A percentile compares a stretch with the other conserved stretches of the same genome.
phyloP scores from a whole-genome alignment of 2,888 invertebrate genomes.

The Scaptomyza polygonia region DNA sequence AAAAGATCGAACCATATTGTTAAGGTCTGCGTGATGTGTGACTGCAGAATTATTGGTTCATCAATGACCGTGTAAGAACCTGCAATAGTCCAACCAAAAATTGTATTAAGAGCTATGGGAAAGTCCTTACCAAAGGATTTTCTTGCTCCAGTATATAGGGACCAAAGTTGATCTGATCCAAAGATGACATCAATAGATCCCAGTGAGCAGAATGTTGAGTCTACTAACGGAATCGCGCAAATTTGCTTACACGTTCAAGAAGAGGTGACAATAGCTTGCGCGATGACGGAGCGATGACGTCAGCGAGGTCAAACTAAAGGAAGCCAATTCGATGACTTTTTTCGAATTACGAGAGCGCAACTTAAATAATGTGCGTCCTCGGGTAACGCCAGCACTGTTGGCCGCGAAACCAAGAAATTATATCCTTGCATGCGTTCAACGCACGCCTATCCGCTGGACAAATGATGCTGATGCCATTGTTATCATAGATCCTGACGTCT shows the following conservation, averaged over 20 bases:
- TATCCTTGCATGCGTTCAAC: not conserved
- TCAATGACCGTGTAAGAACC: not conserved
- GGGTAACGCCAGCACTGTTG: conserved; percentile 1
- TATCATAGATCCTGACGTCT: not conserved
- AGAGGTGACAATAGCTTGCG: not conserved
- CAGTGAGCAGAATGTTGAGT: not conserved
- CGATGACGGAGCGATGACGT: not conserved
- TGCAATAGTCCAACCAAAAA: conserved; percentile 1
- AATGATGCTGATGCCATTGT: conserved; percentile 1
- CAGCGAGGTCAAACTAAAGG: not conserved
- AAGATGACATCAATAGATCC: not conserved
- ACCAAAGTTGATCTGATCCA: not conserved
- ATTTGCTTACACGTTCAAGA: not conserved
- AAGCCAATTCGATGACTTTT: not conserved
- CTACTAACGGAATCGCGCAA: not conserved
- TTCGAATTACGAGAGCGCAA: not conserved
- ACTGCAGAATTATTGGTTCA: not conserved
- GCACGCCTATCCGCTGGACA: conserved; percentile 2
- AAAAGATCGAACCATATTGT: not conserved
- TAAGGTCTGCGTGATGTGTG: not conserved
- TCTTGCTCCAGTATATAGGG: not conserved
- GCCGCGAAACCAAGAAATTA: not conserved
- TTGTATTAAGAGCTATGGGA: not conserved
- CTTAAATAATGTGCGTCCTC: not conserved
- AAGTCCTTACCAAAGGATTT: not conserved